Evolutionary conservation across 2,113 vertebrate genomes (phyloP), one percentile per base, ranked within the genome.

Genomic region (Brienomyrus longianalis): DNA sequence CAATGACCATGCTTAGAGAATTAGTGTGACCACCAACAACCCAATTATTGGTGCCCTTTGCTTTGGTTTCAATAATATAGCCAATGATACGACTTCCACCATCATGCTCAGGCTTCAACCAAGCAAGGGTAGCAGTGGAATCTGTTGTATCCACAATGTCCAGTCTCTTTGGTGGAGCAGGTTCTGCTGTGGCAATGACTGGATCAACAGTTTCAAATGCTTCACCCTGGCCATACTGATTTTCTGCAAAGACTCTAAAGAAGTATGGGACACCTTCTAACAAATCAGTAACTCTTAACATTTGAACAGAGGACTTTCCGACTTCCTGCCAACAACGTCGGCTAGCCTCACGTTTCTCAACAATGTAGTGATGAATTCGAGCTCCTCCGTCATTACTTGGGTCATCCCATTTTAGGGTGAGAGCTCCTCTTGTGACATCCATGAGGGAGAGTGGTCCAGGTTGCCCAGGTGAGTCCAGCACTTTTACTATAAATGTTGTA

Each of bases 21-120:
- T 97, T 98, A 50, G 98, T 98, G 91, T 96, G 96, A 86, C 97
- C 97, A 92, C 96, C 97, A 91, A 95, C 95, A 56, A 97, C 91
- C 98, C 98, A 99, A 93, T 97, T 94, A 89, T 99, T 97, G 90
- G 96, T 95, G 87, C 96, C 97, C 90, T 97, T 99, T 91, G 96
- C 95, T 93, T 95, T 98, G 92, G 97, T 97, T 94, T 99, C 98
- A 66, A 99, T 95, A 90, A 97, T 91, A 54, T 98, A 99, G 66
- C 94, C 93, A 91, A 96, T 97, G 91, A 99, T 96, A 87, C 97
- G 97, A 91, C 98, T 99, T 83, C 98, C 98, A 88, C 98, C 98
- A 87, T 99, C 98, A 31, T 99, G 98, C 59, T 99, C 98, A 88
- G 98, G 98, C 93, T 99, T 99, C 88, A 98, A 95, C 98, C 98